Conservation (phyloP, 2,888 invertebrate genomes). For the Drosophila anomalata region DNA sequence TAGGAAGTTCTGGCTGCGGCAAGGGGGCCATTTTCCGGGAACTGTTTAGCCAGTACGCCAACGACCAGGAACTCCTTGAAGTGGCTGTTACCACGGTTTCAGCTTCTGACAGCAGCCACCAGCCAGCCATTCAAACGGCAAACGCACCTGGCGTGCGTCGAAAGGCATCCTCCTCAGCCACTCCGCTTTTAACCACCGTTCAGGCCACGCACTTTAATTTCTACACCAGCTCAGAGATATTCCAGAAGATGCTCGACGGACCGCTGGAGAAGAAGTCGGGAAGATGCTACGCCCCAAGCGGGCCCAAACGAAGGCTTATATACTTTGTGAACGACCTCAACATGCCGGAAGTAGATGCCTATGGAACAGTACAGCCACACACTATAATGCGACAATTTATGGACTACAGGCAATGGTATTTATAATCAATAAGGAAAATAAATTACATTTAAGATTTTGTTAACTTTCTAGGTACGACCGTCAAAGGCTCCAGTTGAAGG, state of each 20-base stretch:
- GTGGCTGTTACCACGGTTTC: conserved; percentile 87
- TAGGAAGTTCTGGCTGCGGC: conserved; percentile 95
- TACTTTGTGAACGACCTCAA: conserved; percentile 98
- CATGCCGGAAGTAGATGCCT: conserved; percentile 98
- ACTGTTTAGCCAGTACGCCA: conserved; percentile 83
- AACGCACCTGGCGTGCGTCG: conserved; percentile 27
- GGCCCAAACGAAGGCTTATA: conserved; percentile 89
- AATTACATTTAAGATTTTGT: too few species aligned
- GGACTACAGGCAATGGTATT: conserved; percentile 97
- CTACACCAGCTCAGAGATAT: conserved; percentile 96
- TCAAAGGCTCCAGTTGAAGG: conserved; percentile 92
- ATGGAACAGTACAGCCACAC: conserved; percentile 98
- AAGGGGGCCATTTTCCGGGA: conserved; percentile 96
- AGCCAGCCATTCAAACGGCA: conserved; percentile 6
- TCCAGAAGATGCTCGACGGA: conserved; percentile 94
- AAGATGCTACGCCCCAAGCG: conserved; percentile 95
- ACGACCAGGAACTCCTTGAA: conserved; percentile 84
- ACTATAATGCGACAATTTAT: conserved; percentile 96
- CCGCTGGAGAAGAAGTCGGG: conserved; percentile 98
- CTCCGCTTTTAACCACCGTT: conserved; percentile 68
- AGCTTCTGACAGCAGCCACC: conserved; percentile 83
- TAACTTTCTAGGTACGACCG: conserved; percentile 86
- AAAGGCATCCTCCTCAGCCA: conserved; percentile 85
- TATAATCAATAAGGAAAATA: conserved; percentile 85
- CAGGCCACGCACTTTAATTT: conserved; percentile 89